These are phyloP conservation scores for Leptinotarsa defecta DNA, from an alignment of 1,140 invertebrate species.

Conservation along the genomic window DNA sequence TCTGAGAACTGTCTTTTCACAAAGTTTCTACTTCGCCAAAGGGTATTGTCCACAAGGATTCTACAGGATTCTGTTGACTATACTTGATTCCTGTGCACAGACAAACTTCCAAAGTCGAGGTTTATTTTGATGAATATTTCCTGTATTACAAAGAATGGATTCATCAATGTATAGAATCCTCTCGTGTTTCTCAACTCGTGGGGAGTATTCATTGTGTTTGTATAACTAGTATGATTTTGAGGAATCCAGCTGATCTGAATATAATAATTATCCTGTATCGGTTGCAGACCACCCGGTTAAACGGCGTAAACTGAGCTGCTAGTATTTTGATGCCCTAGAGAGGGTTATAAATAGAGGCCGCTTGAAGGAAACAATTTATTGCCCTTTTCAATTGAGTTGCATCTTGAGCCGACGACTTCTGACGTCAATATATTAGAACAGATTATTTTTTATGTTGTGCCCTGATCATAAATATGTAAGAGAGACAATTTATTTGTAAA, in stretches of 20 bases:
- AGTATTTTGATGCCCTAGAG: not conserved
- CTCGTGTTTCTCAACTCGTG: too few relatives aligned
- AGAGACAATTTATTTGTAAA: not conserved
- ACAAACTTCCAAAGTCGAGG: too few relatives aligned
- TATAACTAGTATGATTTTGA: not conserved
- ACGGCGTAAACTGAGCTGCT: constrained; percentile 2
- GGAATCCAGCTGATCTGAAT: not conserved
- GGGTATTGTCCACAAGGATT: too few relatives aligned
- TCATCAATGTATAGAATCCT: too few relatives aligned
- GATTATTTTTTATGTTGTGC: not conserved
- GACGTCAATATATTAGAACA: constrained; percentile 8
- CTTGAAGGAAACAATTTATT: constrained; percentile 6
- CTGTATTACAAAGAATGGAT: too few relatives aligned
- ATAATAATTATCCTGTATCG: constrained; percentile 3
- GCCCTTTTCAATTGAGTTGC: not conserved
- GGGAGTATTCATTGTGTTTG: too few relatives aligned
- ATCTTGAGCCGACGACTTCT: not conserved
- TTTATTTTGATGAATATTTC: too few relatives aligned
- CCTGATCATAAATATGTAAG: not conserved
- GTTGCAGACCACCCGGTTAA: constrained; percentile 4
- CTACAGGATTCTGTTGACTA: too few relatives aligned
- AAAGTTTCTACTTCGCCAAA: too few relatives aligned
- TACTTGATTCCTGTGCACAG: too few relatives aligned
- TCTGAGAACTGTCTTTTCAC: too few relatives aligned
- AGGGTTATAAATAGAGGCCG: constrained; percentile 8